Evolutionary conservation across 2,113 vertebrate species (phyloP), one percentile per base, ranked within the genome.

Genomic region (Callospermophilus lateralis): DNA sequence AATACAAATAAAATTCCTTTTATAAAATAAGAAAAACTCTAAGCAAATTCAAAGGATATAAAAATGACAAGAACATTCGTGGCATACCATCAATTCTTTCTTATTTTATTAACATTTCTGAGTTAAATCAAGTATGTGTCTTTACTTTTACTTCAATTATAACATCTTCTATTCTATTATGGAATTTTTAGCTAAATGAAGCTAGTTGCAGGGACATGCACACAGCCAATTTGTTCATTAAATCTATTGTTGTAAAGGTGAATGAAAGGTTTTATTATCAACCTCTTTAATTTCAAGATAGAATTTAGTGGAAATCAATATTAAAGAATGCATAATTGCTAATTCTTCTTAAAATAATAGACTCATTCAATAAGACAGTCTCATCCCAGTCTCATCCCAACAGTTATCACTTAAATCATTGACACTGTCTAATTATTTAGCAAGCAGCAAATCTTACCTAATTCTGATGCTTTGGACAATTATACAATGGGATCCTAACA

Each of bases 281-380:
- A 97, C 98, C 94, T 98, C 74, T 89, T 97, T 97, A 98, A 98
- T 98, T 98, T 98, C 92, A 97, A 97, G 96, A 97, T 94, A 98
- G 73, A 97, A 98, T 98, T 98, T 97, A 98, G 92, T 97, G 85
- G 85, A 98, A 98, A 98, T 98, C 98, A 98, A 98, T 98, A 98
- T 97, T 93, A 98, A 63, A 97, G 92, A 98, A 98, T 96, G 95
- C 95, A 97, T 98, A 98, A 98, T 98, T 98, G 97, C 96, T 98
- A 98, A 98, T 98, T 97, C 94, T 98, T 98, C 97, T 97, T 98
- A 98, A 98, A 98, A 98, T 98, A 98, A 98, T 98, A 98, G 96
- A 98, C 96, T 98, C 80, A 97, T 98, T 98, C 95, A 98, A 98
- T 98, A 98, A 98, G 97, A 67, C 12, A 89, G 1, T 51, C 55